Conservation (phyloP, 53 echinoderm and acorn worm species). For the Temnopleurus reevesii region DNA sequence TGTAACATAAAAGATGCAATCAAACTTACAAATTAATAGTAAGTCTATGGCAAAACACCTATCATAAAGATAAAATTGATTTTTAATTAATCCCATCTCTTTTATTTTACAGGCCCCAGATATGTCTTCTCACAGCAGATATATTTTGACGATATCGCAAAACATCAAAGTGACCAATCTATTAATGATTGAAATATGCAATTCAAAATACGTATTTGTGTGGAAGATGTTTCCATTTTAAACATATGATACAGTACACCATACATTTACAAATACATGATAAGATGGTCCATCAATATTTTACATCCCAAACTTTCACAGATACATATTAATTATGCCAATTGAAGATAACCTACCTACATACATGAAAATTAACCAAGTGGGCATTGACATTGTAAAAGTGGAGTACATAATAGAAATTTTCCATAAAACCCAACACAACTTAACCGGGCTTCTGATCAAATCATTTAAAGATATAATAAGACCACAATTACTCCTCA, state of each 20-base stretch:
- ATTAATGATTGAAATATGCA: not conserved
- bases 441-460: too few relatives aligned
- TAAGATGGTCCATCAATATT: not conserved
- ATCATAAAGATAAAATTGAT: too few relatives aligned
- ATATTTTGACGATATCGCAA: not conserved
- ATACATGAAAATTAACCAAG: not conserved
- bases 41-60: too few relatives aligned
- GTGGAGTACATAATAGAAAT: too few relatives aligned
- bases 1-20: too few relatives aligned
- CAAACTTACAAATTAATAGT: too few relatives aligned
- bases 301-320: not conserved
- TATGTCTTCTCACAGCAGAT: not conserved
- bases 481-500: too few relatives aligned
- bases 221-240: not conserved
- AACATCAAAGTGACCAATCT: not conserved
- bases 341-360: not conserved
- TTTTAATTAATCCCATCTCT: too few relatives aligned
- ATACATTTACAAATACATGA: not conserved
- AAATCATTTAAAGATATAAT: too few relatives aligned
- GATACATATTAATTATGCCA: not conserved
- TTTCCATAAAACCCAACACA: too few relatives aligned
- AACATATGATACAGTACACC: not conserved
- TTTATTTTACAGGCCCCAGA: not conserved
- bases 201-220: not conserved
- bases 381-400: too few relatives aligned